Evolutionary conservation across 2,113 vertebrate species (phyloP), one percentile per base, ranked within the genome.

Genomic region (Cottus gobio): DNA sequence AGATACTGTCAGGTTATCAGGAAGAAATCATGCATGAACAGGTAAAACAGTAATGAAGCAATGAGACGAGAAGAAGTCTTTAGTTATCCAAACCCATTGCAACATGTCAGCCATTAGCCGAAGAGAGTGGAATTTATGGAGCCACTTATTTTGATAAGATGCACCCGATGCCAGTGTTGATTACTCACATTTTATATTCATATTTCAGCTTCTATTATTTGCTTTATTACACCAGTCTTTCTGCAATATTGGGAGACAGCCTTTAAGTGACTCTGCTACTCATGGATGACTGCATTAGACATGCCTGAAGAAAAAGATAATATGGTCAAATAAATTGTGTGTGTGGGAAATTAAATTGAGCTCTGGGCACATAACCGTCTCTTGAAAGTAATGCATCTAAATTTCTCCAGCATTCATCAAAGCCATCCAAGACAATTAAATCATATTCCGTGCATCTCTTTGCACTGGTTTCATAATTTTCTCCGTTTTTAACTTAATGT

Each of bases 261-360:
- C 24, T 46, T 37, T 82, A 56, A 80, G 39, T 69, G 65, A 62
- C 39, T 85, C 26, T 67, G 54, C 76, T 77, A 4, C 68, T 74
- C 71, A 67, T 62, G 61, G 63, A 80, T 71, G 75, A 34, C 36
- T 75, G 73, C 74, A 83, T 75, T 84, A 86, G 83, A 80, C 66
- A 83, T 68, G 68, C 28, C 39, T 37, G 10, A 80, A 71, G 61
- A 84, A 80, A 44, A 82, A 85, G 64, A 80, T 75, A 85, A 83
- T 75, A 36, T 28, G 76, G 57, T 52, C 48, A 42, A 62, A 85
- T 73, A 68, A 72, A 62, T 37, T 39, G 52, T 30, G 22, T 13
- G 22, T n/a, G n/a, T n/a, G n/a, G 16, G 42, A 75, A 85, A 85
- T 84, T 86, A 71, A 85, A 88, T 72, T 63, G 63, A 81, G 77